A percentile compares a stretch with the other conserved stretches of the same genome.
phyloP scores from a whole-genome alignment of 2,797 vertebrate species.

The Karalla daura region DNA sequence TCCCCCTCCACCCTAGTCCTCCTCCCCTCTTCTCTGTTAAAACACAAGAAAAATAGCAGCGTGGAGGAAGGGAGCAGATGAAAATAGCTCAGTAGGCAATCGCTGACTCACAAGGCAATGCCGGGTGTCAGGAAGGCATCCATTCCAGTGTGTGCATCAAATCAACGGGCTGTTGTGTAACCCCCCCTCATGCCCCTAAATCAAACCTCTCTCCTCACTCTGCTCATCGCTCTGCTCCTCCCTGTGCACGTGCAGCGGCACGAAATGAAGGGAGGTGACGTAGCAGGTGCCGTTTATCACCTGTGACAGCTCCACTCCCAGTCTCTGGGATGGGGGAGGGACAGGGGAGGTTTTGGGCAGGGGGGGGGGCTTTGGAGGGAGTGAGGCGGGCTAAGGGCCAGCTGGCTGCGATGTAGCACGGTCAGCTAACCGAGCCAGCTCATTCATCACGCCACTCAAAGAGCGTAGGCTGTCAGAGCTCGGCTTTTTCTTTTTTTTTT shows the following conservation, averaged over 20 bases:
- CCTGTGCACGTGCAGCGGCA: constrained; percentile 37
- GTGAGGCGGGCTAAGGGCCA: constrained; percentile 8
- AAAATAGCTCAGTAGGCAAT: constrained; percentile 84
- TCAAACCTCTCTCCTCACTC: constrained; percentile 29
- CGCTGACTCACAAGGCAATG: constrained; percentile 79
- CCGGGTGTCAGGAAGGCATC: constrained; percentile 70
- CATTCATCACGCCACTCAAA: constrained; percentile 56
- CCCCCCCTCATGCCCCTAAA: constrained; percentile 50
- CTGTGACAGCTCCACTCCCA: constrained; percentile 47
- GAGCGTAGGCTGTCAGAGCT: constrained; percentile 40
- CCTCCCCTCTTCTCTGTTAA: constrained; percentile 57
- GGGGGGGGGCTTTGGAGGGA: no score
- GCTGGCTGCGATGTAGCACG: constrained; percentile 15
- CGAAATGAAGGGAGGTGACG: constrained; percentile 53
- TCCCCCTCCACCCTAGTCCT: no score
- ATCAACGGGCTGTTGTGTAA: constrained; percentile 69
- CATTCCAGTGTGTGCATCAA: constrained; percentile 64
- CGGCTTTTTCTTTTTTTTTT: constrained; percentile 64
- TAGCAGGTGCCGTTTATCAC: constrained; percentile 67
- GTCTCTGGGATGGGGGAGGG: constrained; percentile 2
- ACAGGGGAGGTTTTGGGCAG: constrained; percentile 1
- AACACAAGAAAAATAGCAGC: constrained; percentile 74
- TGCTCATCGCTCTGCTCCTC: constrained; percentile 5
- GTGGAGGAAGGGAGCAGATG: constrained; percentile 77
- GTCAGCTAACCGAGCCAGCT: constrained; percentile 38